These are phyloP conservation scores for Piprites chloris DNA, from an alignment of 2,113 vertebrate genomes.

Conservation along the genomic window DNA sequence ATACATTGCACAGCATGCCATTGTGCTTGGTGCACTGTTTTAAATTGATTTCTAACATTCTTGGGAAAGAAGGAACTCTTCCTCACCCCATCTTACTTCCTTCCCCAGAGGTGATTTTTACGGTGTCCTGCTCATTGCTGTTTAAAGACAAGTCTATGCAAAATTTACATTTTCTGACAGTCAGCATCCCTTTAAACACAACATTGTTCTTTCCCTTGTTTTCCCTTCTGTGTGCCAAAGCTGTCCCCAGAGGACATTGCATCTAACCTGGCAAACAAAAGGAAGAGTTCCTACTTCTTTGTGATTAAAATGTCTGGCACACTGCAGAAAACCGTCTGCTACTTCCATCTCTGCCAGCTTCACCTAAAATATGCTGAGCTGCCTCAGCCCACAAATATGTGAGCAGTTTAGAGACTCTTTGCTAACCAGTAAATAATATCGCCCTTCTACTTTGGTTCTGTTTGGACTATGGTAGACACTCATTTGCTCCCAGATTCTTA, in stretches of 20 bases:
- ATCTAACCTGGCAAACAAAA: background rate
- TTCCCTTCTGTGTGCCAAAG: background rate
- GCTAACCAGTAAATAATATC: background rate
- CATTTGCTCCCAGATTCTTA: background rate
- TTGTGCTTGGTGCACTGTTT: background rate
- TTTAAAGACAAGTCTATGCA: background rate
- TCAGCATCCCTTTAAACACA: background rate
- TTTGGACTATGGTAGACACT: background rate
- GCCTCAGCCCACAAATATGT: background rate
- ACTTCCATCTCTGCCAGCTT: background rate
- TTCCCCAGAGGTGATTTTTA: background rate
- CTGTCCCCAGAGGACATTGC: background rate
- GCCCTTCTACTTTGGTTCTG: background rate
- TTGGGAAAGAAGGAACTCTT: background rate
- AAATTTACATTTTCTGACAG: background rate
- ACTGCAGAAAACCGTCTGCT: background rate
- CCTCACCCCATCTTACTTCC: background rate
- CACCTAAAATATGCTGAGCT: background rate
- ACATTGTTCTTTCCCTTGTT: rapidly evolving
- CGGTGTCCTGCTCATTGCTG: background rate
- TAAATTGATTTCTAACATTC: background rate
- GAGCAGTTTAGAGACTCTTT: background rate
- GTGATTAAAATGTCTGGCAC: background rate
- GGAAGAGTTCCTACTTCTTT: background rate
- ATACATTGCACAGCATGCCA: background rate